Percentiles rank a stretch among this genome's conserved stretches.
Conservation (phyloP, 2,888 invertebrate species). For the Melieria picta region DNA sequence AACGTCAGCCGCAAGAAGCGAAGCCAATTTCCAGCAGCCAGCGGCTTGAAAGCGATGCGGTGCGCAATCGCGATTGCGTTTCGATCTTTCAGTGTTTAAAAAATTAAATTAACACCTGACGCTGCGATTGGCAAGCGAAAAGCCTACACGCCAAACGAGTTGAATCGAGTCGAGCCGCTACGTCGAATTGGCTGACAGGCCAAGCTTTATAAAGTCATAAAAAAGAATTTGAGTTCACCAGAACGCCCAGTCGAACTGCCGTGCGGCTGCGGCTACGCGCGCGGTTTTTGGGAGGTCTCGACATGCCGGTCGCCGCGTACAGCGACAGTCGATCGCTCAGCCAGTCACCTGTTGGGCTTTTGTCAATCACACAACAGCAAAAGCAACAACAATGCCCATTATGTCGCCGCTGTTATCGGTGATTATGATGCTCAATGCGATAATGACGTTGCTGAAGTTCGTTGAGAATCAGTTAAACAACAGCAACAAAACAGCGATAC, state of each 20-base stretch:
- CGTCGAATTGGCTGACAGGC: background rate
- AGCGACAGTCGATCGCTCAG: too few relatives aligned
- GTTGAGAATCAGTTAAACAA: too few relatives aligned
- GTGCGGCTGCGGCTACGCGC: too few relatives aligned
- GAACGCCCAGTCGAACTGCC: too few relatives aligned
- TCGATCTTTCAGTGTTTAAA: background rate
- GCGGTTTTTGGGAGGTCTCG: too few relatives aligned
- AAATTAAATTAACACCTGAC: constrained; percentile 3
- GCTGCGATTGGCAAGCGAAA: background rate
- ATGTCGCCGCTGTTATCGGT: constrained; percentile 21
- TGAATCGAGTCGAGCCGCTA: background rate
- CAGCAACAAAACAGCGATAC: too few relatives aligned
- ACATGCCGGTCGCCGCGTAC: too few relatives aligned
- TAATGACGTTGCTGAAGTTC: too few relatives aligned
- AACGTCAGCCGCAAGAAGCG: background rate
- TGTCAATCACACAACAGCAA: background rate
- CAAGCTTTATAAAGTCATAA: background rate
- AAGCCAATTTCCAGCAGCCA: background rate
- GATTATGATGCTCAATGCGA: constrained; percentile 14
- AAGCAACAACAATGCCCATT: constrained; percentile 9
- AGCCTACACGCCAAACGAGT: background rate
- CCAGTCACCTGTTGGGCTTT: too few relatives aligned
- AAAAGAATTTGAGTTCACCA: background rate
- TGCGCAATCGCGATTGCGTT: too few relatives aligned
- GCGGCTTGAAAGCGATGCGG: too few relatives aligned